Base-by-base conservation (phyloP, 2,797 vertebrate genomes). In the Varecia variegata region DNA sequence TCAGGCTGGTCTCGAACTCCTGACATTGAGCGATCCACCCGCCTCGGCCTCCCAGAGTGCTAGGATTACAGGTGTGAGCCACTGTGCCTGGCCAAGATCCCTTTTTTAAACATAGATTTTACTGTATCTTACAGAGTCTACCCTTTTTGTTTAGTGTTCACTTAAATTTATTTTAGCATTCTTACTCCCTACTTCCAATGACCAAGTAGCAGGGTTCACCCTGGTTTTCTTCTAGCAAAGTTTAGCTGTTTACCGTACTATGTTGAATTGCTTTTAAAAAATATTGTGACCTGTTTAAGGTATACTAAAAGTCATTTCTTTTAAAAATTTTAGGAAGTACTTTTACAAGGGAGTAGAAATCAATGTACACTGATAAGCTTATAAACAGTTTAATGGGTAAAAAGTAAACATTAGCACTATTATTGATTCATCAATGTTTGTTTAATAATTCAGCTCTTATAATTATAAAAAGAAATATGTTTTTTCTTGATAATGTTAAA, bases 261-360 rank as follows among this genome's bases (percentile, higher is more conserved):
- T 76, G 40, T 89, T 81, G 68, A 76, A 14, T 65, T 87, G 54
- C 40, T 52, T 89, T 56, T 71, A 32, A 90, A 60, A 67, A 60
- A 90, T 58, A 56, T 73, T 45, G 32, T 47, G 30, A 83, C 67
- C 50, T 70, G 40, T 58, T 45, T 60, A 90, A 73, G 47, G 8
- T 50, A 35, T 54, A 45, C 58, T 86, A 90, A 76, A 76, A 62
- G 3, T 23, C 54, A 73, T 32, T 89, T 91, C 80, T 47, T 95
- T 94, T 81, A 86, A 65, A 86, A 79, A 65, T 35, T 88, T 60
- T 27, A 90, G 70, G 32, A 92, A 87, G 87, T 79, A 12, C 45
- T 95, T 88, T 92, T 45, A 62, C 11, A 68, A 90, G 38, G 23
- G 14, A 68, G 2, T 50, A 92, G 20, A 15, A 89, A 65, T 86